Conservation (phyloP, 2,797 vertebrate species). For the Hapalemur alaotrensis region DNA sequence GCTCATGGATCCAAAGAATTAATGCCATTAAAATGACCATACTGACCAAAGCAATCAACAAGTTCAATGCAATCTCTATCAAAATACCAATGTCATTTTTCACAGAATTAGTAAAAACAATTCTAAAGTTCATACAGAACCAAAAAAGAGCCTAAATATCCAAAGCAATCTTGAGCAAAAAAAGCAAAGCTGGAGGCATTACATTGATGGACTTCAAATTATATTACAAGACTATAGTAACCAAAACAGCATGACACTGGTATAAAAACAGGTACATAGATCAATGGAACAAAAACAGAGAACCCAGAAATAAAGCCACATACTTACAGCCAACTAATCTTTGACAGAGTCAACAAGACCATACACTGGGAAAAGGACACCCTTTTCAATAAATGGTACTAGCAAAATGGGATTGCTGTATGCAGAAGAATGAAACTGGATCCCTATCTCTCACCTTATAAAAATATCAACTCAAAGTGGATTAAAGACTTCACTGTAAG, state of each 20-base stretch:
- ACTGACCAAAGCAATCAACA: not conserved
- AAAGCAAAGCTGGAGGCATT: not conserved
- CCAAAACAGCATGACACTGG: not conserved
- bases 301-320: not conserved
- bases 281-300: not conserved
- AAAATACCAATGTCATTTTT: not conserved
- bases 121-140: not conserved
- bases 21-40: not conserved
- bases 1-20: not conserved
- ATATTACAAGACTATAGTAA: not conserved
- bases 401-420: too few species aligned
- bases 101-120: not conserved
- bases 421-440: too few species aligned
- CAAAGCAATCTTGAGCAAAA: not conserved
- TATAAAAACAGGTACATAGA: not conserved
- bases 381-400: too few species aligned
- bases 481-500: too few species aligned
- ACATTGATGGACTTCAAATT: not conserved
- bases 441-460: too few species aligned
- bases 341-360: too few species aligned
- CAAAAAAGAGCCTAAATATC: not conserved
- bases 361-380: too few species aligned
- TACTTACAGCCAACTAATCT: too few species aligned
- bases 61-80: not conserved
- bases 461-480: too few species aligned